These are phyloP conservation scores for Lacanobia oleracea DNA, from an alignment of 2,888 invertebrate genomes.

Conservation along the genomic window DNA sequence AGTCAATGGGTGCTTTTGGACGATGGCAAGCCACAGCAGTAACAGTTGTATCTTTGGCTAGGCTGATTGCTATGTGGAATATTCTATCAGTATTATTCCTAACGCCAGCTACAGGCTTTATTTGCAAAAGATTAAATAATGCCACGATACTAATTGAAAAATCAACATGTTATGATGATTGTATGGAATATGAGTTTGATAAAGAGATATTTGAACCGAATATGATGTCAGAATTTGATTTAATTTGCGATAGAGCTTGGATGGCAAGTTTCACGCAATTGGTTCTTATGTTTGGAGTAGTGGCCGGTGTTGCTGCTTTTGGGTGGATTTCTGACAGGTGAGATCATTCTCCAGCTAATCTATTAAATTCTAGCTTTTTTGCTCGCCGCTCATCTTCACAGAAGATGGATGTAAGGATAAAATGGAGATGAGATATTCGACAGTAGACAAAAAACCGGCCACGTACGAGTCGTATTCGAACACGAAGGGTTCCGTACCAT, in stretches of 20 bases:
- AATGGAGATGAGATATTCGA: background rate
- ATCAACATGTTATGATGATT: slow-evolving; percentile 76
- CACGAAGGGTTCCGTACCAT: no score
- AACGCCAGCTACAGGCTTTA: slow-evolving; percentile 74
- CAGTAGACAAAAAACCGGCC: no score
- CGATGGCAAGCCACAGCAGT: slow-evolving; percentile 73
- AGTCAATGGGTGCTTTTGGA: slow-evolving; percentile 77
- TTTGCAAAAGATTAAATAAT: slow-evolving; percentile 70
- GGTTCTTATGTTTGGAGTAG: slow-evolving; percentile 76
- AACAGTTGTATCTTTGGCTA: slow-evolving; percentile 59
- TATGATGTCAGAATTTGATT: slow-evolving; percentile 73
- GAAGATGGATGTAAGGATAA: no score
- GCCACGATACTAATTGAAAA: slow-evolving; percentile 60
- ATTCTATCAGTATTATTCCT: slow-evolving; percentile 74
- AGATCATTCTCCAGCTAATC: slow-evolving; percentile 65
- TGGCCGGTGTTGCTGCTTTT: slow-evolving; percentile 73
- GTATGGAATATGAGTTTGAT: slow-evolving; percentile 72
- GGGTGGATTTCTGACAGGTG: slow-evolving; percentile 83
- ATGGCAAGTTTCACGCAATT: slow-evolving; percentile 77
- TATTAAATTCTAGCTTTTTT: no score
- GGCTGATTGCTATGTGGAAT: slow-evolving; percentile 74
- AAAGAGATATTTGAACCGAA: slow-evolving; percentile 70
- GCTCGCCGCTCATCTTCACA: no score
- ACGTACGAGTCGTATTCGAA: no score
- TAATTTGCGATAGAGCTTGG: slow-evolving; percentile 78